phyloP scores from a whole-genome alignment of 2,113 vertebrate species.

The Lontra canadensis region DNA sequence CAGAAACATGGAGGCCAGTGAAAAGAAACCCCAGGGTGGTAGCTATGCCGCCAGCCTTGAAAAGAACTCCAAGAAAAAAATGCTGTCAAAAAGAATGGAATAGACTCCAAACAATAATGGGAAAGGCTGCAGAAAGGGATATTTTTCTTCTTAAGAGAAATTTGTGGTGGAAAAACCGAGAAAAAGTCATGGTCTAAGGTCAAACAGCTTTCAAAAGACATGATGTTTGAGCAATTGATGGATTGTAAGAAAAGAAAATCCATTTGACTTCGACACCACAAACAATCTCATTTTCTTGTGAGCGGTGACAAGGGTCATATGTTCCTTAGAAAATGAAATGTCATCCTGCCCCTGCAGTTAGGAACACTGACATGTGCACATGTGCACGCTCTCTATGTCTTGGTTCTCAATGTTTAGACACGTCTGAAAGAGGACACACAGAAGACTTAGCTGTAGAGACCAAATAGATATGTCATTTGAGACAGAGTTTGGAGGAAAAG shows the following conservation, averaged over 20 bases:
- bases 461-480: background rate
- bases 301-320: background rate
- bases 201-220: background rate
- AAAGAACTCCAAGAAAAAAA: background rate
- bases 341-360: background rate
- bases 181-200: background rate
- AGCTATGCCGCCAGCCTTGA: background rate
- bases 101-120: background rate
- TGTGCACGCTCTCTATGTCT: background rate
- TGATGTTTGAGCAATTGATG: background rate
- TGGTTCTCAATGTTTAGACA: background rate
- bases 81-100: background rate
- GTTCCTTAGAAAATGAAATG: constrained; percentile 25
- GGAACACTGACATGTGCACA: background rate
- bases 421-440: background rate
- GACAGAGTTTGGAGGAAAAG: background rate
- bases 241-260: background rate
- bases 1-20: background rate
- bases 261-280: background rate
- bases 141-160: constrained; percentile 30
- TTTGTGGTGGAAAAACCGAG: background rate
- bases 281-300: background rate
- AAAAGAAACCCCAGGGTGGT: background rate
- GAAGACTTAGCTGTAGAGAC: background rate
- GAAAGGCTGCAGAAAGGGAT: background rate